Conservation (phyloP, 2,797 vertebrate species). For the Sciurus carolinensis region DNA sequence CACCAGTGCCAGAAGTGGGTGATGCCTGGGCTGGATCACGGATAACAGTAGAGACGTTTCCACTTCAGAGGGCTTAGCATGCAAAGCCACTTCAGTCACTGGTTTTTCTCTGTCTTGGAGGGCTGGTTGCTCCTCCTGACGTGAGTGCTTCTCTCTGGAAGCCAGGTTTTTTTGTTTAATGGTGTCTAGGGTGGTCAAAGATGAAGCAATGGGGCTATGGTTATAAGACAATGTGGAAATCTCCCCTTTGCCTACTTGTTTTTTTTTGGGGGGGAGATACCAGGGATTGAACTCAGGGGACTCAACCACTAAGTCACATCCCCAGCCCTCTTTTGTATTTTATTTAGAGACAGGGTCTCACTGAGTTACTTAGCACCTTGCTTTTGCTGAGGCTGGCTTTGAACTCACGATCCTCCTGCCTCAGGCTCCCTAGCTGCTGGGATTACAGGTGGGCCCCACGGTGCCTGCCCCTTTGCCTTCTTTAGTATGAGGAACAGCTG, state of each 20-base stretch:
- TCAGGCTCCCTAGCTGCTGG: too few relatives aligned
- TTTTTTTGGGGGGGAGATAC: too few relatives aligned
- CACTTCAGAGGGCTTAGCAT: slow-evolving; percentile 57
- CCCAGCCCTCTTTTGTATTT: too few relatives aligned
- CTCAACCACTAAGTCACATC: too few relatives aligned
- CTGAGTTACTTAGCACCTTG: too few relatives aligned
- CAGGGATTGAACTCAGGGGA: too few relatives aligned
- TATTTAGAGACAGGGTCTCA: too few relatives aligned
- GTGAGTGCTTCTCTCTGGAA: neutral
- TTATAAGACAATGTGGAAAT: neutral
- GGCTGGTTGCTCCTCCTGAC: slow-evolving; percentile 1
- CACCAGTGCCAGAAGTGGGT: neutral
- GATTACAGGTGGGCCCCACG: too few relatives aligned
- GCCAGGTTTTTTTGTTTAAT: neutral
- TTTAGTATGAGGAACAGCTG: neutral
- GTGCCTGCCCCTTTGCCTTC: neutral
- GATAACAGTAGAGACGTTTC: slow-evolving; percentile 10
- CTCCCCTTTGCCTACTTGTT: neutral
- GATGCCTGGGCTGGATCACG: neutral
- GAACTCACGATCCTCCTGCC: too few relatives aligned
- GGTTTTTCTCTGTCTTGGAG: slow-evolving; percentile 30
- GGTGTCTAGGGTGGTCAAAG: neutral
- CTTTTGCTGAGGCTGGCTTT: too few relatives aligned
- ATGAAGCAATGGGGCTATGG: neutral
- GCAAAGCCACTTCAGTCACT: slow-evolving; percentile 16